These are phyloP conservation scores for Apostichopus leukothele DNA, from an alignment of 53 echinoderm and acorn worm genomes.

Conservation along the genomic window DNA sequence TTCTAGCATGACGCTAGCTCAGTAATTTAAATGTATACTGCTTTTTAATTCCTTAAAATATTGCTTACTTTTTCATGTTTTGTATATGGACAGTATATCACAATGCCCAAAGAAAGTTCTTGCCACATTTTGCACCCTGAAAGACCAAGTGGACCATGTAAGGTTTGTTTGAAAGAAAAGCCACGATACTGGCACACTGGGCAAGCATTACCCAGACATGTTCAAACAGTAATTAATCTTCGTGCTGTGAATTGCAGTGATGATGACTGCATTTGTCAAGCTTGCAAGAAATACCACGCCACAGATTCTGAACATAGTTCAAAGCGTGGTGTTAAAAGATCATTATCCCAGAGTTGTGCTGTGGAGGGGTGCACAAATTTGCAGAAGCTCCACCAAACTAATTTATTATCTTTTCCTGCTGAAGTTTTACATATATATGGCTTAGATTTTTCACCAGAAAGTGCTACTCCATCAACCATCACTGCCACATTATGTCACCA, in stretches of 20 bases:
- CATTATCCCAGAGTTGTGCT: neutral
- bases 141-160: neutral
- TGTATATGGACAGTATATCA: too few relatives aligned
- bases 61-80: too few relatives aligned
- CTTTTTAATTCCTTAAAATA: too few relatives aligned
- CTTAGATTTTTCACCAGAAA: neutral
- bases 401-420: neutral
- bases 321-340: neutral
- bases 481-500: conserved; percentile 17
- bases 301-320: neutral
- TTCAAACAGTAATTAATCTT: neutral
- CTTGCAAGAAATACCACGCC: neutral
- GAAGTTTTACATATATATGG: neutral
- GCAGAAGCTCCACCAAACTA: neutral
- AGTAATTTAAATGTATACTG: too few relatives aligned
- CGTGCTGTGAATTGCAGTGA: neutral
- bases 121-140: neutral
- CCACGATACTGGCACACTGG: neutral
- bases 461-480: conserved; percentile 4
- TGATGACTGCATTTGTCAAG: conserved; percentile 22
- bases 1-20: too few relatives aligned
- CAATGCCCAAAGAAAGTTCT: neutral
- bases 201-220: neutral
- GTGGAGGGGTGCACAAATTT: neutral
- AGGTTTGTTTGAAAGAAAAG: neutral